These are phyloP conservation scores for Halesus radiatus DNA, from an alignment of 1,140 invertebrate species.

Conservation along the genomic window DNA sequence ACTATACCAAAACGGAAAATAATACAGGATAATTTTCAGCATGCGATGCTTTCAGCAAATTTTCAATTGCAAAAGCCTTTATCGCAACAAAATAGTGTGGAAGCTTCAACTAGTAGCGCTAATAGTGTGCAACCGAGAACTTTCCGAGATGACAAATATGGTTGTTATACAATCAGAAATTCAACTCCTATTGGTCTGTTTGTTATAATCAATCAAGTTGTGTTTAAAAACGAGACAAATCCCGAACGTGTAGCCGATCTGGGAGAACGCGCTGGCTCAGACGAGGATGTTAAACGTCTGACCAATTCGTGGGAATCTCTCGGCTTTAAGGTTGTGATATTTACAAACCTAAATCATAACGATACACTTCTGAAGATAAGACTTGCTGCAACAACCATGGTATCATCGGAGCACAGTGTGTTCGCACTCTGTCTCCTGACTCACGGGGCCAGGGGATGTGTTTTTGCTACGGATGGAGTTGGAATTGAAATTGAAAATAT, in stretches of 20 bases:
- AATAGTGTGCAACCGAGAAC: too few relatives aligned
- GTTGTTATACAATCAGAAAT: background rate
- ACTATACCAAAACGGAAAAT: too few relatives aligned
- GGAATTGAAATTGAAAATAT: slow-evolving; percentile 31
- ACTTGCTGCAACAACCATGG: background rate
- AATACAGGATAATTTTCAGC: too few relatives aligned
- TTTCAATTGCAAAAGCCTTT: too few relatives aligned
- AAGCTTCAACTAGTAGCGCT: too few relatives aligned
- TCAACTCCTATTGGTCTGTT: background rate
- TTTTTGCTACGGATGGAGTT: slow-evolving; percentile 17
- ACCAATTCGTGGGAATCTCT: slow-evolving; percentile 21
- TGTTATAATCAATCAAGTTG: slow-evolving; percentile 34
- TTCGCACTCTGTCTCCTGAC: slow-evolving; percentile 41
- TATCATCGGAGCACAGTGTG: background rate
- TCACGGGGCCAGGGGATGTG: slow-evolving; percentile 31
- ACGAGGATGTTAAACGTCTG: slow-evolving; percentile 26
- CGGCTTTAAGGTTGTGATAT: slow-evolving; percentile 22
- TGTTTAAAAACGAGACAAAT: background rate
- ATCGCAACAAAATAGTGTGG: too few relatives aligned
- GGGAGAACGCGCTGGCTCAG: slow-evolving; percentile 1
- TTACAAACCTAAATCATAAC: slow-evolving; percentile 10
- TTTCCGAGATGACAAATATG: too few relatives aligned
- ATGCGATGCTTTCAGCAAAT: too few relatives aligned
- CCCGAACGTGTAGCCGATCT: background rate
- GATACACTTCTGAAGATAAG: slow-evolving; percentile 14